Percentiles rank a stretch among this genome's conserved stretches.
These are phyloP conservation scores for Tricholauxania praeusta DNA, from an alignment of 2,888 invertebrate genomes.

Conservation along the genomic window DNA sequence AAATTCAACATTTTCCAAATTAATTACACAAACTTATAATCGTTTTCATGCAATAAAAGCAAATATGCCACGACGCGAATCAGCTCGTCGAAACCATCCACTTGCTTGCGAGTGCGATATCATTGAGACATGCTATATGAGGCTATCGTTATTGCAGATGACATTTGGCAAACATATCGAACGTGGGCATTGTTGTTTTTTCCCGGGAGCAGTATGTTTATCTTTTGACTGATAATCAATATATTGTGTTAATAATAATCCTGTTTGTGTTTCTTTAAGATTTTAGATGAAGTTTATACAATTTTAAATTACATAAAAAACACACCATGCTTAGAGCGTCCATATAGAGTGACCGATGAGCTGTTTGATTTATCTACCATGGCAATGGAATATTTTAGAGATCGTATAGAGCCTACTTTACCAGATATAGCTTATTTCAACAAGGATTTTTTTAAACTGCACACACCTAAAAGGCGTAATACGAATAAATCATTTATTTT, in stretches of 20 bases:
- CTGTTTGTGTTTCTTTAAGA: conserved; percentile 70
- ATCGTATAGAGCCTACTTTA: conserved; percentile 89
- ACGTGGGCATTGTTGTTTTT: conserved; percentile 92
- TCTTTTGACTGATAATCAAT: background rate
- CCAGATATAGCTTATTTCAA: conserved; percentile 91
- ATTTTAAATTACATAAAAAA: conserved; percentile 86
- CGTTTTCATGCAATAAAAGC: conserved; percentile 90
- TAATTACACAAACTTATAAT: conserved; percentile 86
- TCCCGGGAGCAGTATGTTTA: conserved; percentile 86
- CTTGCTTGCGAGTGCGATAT: conserved; percentile 93
- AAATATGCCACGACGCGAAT: conserved; percentile 90
- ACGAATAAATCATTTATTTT: background rate
- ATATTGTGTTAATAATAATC: background rate
- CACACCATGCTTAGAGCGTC: conserved; percentile 84
- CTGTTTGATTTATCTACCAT: conserved; percentile 94
- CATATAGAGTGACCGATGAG: conserved; percentile 94
- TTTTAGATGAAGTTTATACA: conserved; percentile 90
- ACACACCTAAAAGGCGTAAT: conserved; percentile 66
- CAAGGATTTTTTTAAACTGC: conserved; percentile 81
- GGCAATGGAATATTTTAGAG: conserved; percentile 98
- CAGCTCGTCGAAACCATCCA: conserved; percentile 90
- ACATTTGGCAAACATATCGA: conserved; percentile 96
- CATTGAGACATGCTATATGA: conserved; percentile 92
- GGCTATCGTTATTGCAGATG: conserved; percentile 91
- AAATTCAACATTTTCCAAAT: conserved; percentile 86